phyloP scores from a whole-genome alignment of 2,113 vertebrate species.

The Vicugna pacos region DNA sequence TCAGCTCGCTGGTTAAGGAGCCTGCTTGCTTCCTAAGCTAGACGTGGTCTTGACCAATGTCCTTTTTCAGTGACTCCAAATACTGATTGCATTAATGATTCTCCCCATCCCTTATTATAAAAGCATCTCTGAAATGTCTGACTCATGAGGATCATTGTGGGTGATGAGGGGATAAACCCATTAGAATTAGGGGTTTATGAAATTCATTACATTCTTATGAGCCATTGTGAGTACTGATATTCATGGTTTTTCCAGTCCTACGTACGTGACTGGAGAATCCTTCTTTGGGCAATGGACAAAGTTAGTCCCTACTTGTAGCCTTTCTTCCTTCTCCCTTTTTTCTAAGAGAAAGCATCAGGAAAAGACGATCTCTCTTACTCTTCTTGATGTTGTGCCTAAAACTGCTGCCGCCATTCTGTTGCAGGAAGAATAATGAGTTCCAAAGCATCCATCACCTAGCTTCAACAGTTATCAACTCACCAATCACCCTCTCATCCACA shows the following conservation, averaged over 20 bases:
- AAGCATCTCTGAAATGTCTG: neutral
- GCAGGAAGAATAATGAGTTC: neutral
- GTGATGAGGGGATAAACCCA: neutral
- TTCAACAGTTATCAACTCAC: neutral
- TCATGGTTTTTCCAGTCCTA: neutral
- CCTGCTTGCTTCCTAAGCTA: neutral
- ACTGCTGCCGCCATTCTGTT: neutral
- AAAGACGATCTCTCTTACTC: neutral
- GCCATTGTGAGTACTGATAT: neutral
- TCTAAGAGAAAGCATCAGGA: neutral
- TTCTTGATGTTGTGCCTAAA: neutral
- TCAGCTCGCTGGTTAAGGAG: neutral
- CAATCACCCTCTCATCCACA: neutral
- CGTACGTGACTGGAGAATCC: neutral
- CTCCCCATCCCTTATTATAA: neutral
- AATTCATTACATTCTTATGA: neutral
- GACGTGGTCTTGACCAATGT: neutral
- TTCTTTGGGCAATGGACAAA: neutral
- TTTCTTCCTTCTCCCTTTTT: neutral
- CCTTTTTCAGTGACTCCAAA: neutral
- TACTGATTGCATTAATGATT: neutral
- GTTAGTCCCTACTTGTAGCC: neutral
- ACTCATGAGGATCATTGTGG: neutral
- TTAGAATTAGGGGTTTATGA: constrained; percentile 27
- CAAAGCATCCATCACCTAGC: neutral